Evolutionary conservation across 2,797 vertebrate species (phyloP).

Genomic region (Euphonia xanthogaster): DNA sequence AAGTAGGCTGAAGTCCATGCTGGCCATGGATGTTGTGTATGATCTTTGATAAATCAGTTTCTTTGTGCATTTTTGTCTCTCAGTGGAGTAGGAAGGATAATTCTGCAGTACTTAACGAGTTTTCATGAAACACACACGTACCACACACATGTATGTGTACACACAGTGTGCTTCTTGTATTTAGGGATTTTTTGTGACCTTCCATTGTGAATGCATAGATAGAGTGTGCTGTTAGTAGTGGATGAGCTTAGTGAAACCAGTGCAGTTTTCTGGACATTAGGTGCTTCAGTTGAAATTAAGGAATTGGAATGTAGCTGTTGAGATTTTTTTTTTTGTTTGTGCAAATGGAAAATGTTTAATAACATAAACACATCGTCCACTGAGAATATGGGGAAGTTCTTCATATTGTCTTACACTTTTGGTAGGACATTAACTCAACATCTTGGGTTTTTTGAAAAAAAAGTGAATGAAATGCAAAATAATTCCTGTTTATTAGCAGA

Average conservation of each 20-base stretch:
- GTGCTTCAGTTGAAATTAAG: slow-evolving; percentile 37
- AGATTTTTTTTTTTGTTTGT: slow-evolving; percentile 63
- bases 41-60: neutral
- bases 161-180: rapidly evolving
- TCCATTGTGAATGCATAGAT: neutral
- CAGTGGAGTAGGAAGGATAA: neutral
- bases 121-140: neutral
- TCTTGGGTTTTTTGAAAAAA: neutral
- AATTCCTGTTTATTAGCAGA: neutral
- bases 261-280: neutral
- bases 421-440: rapidly evolving
- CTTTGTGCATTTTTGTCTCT: neutral
- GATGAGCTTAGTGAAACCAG: neutral
- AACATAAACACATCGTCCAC: slow-evolving; percentile 35
- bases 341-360: slow-evolving; percentile 57
- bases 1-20: neutral
- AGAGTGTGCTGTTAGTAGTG: neutral
- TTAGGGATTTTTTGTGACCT: neutral
- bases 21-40: neutral
- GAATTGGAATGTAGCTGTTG: slow-evolving; percentile 45
- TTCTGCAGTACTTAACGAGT: neutral
- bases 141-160: rapidly evolving
- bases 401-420: neutral
- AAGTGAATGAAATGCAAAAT: neutral
- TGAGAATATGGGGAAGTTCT: slow-evolving; percentile 27